Evolutionary conservation across 2,113 vertebrate species (phyloP).

Genomic region (Poeciliopsis retropinna): DNA sequence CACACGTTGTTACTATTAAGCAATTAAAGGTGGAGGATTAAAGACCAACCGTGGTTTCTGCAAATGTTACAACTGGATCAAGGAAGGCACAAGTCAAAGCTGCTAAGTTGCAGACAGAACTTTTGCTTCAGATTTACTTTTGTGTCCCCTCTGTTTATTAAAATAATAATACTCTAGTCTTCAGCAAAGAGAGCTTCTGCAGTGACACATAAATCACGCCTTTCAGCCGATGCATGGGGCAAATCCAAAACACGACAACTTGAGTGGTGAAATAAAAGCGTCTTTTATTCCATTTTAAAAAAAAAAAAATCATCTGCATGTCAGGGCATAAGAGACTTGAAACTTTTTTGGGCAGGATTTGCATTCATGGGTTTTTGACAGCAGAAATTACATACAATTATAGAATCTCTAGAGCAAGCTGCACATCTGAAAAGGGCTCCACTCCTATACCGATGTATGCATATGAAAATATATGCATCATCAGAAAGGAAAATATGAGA

Average conservation of each 20-base stretch:
- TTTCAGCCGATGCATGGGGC: not conserved
- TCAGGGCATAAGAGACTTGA: not conserved
- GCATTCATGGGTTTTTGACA: not conserved
- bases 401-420: not conserved
- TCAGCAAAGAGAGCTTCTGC: not conserved
- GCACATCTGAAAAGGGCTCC: not conserved
- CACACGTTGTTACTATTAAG: too few species aligned
- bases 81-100: not conserved
- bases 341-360: not conserved
- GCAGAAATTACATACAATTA: not conserved
- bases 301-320: not conserved
- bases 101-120: not conserved
- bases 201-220: not conserved
- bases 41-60: too few species aligned
- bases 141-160: not conserved
- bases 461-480: not conserved
- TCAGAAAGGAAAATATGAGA: not conserved
- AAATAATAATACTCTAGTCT: not conserved
- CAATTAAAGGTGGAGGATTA: too few species aligned
- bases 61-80: not conserved
- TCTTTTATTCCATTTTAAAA: not conserved
- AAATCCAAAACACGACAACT: not conserved
- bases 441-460: not conserved
- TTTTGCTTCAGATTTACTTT: not conserved
- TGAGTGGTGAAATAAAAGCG: not conserved